Evolutionary conservation across 2,113 vertebrate species (phyloP).

Genomic region (Lasiurus cinereus): DNA sequence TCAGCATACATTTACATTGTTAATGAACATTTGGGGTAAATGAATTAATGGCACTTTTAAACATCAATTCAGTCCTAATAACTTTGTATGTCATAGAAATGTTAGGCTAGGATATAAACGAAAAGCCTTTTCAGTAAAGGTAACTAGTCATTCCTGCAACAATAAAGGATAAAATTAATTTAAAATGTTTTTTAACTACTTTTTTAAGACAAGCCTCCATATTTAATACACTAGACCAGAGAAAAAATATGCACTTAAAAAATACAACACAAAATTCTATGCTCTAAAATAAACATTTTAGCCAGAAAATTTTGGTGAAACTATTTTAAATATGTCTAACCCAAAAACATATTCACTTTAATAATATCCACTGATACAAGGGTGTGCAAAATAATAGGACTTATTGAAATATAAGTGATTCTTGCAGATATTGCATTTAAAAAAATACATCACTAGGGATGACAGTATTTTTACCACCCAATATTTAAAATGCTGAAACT

Average conservation of each 20-base stretch:
- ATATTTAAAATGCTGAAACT: conserved; percentile 37
- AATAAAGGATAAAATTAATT: conserved; percentile 87
- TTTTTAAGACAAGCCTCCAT: conserved; percentile 55
- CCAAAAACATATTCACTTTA: conserved; percentile 51
- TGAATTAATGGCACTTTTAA: conserved; percentile 96
- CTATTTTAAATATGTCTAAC: conserved; percentile 40
- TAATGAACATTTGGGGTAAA: conserved; percentile 97
- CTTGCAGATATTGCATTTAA: background rate
- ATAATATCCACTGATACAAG: conserved; percentile 29
- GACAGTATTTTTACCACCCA: background rate
- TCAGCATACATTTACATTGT: conserved; percentile 99
- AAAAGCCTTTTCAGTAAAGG: conserved; percentile 88
- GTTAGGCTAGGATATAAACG: conserved; percentile 89
- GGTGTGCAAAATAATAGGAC: background rate
- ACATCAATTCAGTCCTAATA: conserved; percentile 95
- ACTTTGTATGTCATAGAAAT: conserved; percentile 92
- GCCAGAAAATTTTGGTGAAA: conserved; percentile 42
- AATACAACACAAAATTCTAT: background rate
- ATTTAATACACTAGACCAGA: conserved; percentile 77
- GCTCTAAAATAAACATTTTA: conserved; percentile 53
- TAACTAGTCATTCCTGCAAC: conserved; percentile 90
- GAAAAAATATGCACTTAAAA: conserved; percentile 65
- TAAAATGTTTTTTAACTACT: conserved; percentile 77
- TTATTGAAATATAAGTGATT: conserved; percentile 13
- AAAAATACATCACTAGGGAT: background rate